Evolutionary conservation across 2,113 vertebrate species (phyloP), one percentile per base, ranked within the genome.

Genomic region (Oxyura jamaicensis): DNA sequence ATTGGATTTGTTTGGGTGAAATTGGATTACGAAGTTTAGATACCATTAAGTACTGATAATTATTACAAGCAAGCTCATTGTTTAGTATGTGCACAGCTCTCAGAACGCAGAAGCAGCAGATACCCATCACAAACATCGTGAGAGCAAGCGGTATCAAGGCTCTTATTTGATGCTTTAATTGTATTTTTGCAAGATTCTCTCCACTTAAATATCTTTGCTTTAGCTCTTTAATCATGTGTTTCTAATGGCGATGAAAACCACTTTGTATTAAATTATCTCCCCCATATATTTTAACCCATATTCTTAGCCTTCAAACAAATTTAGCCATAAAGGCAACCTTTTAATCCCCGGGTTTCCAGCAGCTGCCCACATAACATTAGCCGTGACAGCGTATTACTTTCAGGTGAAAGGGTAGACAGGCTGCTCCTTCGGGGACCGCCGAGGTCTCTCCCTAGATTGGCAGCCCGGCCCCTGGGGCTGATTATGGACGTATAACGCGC

Each of bases 11-110:
- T 97, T 96, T 96, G 91, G 90, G 91, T 93, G 59, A 96, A 97
- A 97, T 97, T 96, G 95, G 94, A 96, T 97, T 96, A 97, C 92
- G 91, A 97, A 96, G 94, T 97, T 97, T 96, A 95, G 95, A 96
- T 96, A 94, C 93, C 86, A 95, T 96, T 97, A 95, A 96, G 84
- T 94, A 91, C 88, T 83, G 93, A 95, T 96, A 96, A 97, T 97
- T 96, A 95, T 95, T 97, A 94, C 96, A 94, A 94, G 86, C 87
- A 94, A 96, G 86, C 96, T 91, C 90, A 85, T 97, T 95, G 96
- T 96, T 96, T 95, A 33, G 91, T 73, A 4, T 80, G 76, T 59
- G 93, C 83, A 39, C 91, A 55, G 92, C 81, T 89, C 79, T 91
- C 36, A 7, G 83, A 85, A 85, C 42, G 71, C 77, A 73, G 91